These are phyloP conservation scores for Acanthococcus lagerstroemiae DNA, from an alignment of 2,888 invertebrate species.

Conservation along the genomic window DNA sequence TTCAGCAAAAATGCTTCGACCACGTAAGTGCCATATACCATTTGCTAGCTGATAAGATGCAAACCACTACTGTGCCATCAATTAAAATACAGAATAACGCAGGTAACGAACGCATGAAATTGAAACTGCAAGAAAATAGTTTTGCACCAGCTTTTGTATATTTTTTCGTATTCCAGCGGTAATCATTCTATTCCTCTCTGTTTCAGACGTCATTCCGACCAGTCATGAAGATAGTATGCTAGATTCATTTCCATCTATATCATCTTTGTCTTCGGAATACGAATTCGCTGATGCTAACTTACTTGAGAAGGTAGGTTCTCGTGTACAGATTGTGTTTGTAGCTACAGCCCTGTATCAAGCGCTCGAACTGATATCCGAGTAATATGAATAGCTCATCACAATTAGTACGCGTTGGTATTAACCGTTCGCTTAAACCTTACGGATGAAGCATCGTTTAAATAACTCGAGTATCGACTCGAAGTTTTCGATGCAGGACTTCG, in stretches of 20 bases:
- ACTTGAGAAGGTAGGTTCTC: slow-evolving; percentile 14
- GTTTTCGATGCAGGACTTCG: too few relatives aligned
- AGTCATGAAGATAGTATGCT: slow-evolving; percentile 9
- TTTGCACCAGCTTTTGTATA: background rate
- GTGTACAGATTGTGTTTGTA: background rate
- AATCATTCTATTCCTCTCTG: background rate
- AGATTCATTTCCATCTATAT: slow-evolving; percentile 16
- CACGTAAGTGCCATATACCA: slow-evolving; percentile 92
- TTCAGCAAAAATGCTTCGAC: slow-evolving; percentile 76
- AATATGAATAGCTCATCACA: too few relatives aligned
- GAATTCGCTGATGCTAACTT: slow-evolving; percentile 24
- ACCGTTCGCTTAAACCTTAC: too few relatives aligned
- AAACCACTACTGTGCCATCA: slow-evolving; percentile 38
- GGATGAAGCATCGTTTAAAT: too few relatives aligned
- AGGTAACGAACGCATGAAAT: slow-evolving; percentile 1
- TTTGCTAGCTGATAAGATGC: slow-evolving; percentile 70
- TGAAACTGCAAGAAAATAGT: background rate
- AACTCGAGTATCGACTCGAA: too few relatives aligned
- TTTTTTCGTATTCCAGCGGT: background rate
- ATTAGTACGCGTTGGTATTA: too few relatives aligned
- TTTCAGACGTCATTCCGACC: slow-evolving; percentile 6
- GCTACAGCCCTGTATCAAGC: too few relatives aligned
- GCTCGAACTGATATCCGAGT: too few relatives aligned
- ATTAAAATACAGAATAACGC: background rate
- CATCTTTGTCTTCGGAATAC: slow-evolving; percentile 25